A percentile compares a stretch with the other conserved stretches of the same genome.
Evolutionary conservation across 2,888 invertebrate genomes (phyloP).

Genomic region (Drosophila hamatofila): DNA sequence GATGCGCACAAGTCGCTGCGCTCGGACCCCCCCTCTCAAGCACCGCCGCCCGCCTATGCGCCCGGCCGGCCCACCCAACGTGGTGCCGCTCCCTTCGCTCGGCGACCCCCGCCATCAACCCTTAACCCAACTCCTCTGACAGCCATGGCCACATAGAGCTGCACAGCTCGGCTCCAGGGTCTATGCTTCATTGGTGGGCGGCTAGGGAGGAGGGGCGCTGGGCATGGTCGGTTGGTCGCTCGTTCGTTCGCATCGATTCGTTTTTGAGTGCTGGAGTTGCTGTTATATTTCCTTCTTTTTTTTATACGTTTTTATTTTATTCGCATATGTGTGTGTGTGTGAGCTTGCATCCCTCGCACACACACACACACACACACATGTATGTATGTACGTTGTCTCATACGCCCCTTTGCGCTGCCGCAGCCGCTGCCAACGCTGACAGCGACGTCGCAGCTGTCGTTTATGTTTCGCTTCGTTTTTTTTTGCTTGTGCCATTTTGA

Average conservation of each 20-base stretch:
- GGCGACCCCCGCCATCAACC: constrained; percentile 13
- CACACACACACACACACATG: constrained; percentile 34
- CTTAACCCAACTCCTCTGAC: constrained; percentile 22
- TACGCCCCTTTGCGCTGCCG: constrained; percentile 57
- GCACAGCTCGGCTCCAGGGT: constrained; percentile 21
- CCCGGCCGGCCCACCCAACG: not conserved
- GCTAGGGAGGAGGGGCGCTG: not conserved
- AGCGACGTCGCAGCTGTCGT: constrained; percentile 44
- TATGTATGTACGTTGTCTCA: constrained; percentile 29
- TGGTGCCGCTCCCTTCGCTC: constrained; percentile 3
- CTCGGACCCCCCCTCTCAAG: constrained; percentile 40
- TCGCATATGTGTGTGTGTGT: constrained; percentile 45
- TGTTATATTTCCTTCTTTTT: constrained; percentile 39
- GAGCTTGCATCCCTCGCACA: constrained; percentile 28
- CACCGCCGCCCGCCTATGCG: no score
- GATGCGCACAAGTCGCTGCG: constrained; percentile 82
- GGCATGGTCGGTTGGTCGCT: constrained; percentile 43
- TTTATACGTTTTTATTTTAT: constrained; percentile 38
- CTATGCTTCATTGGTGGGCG: constrained; percentile 36
- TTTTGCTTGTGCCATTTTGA: constrained; percentile 73
- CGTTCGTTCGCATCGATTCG: constrained; percentile 73
- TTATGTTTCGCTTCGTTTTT: constrained; percentile 37
- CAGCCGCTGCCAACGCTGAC: constrained; percentile 16
- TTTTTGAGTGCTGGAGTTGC: constrained; percentile 64
- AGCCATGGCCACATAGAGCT: constrained; percentile 19